phyloP scores from a whole-genome alignment of 1,140 invertebrate species.

The Penaeus chinensis region DNA sequence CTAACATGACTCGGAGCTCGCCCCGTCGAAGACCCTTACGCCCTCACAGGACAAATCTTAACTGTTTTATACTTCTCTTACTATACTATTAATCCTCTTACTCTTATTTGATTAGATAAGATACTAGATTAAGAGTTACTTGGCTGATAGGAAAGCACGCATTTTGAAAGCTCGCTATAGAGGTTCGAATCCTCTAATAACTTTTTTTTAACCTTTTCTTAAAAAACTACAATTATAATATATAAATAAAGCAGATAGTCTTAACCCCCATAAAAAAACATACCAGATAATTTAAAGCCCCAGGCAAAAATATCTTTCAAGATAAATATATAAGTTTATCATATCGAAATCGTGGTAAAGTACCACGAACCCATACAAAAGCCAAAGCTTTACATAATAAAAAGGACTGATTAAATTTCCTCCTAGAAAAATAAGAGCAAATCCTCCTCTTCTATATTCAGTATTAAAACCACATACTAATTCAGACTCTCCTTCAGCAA shows the following conservation, averaged over 20 bases:
- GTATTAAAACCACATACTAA: slow-evolving; percentile 34
- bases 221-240: too few species aligned
- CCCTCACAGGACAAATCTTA: slow-evolving; percentile 71
- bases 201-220: neutral
- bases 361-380: too few species aligned
- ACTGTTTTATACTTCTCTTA: neutral
- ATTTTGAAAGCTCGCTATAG: slow-evolving; percentile 77
- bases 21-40: slow-evolving; percentile 75
- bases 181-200: too few species aligned
- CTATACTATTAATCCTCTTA: slow-evolving; percentile 21
- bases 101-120: neutral
- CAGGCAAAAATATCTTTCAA: too few species aligned
- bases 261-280: too few species aligned
- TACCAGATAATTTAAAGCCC: too few species aligned
- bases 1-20: slow-evolving; percentile 77
- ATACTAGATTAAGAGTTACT: slow-evolving; percentile 70
- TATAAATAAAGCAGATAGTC: too few species aligned
- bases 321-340: too few species aligned
- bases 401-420: too few species aligned
- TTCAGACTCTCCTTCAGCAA: slow-evolving; percentile 25
- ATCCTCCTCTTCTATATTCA: slow-evolving; percentile 3
- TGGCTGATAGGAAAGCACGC: slow-evolving; percentile 66
- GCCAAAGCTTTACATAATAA: too few species aligned
- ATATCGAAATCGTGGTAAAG: too few species aligned
- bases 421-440: too few species aligned